Base-by-base conservation (phyloP, 2,797 vertebrate genomes). In the Stomatorhinus walkeri region DNA sequence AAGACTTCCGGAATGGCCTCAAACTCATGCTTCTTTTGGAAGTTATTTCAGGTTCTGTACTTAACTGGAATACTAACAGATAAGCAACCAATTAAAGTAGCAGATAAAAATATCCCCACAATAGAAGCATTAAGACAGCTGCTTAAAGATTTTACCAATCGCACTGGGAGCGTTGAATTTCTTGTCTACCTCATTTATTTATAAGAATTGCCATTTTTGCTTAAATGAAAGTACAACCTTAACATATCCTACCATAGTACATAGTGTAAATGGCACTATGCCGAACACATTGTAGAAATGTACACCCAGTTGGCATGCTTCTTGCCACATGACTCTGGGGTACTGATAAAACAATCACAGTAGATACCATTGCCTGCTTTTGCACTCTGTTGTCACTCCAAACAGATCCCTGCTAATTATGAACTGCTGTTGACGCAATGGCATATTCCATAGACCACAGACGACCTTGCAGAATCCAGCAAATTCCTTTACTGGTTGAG, bases 11-110 rank as follows among this genome's bases (percentile, higher is more conserved):
- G 90, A 99, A 99, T 28, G 98, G 98, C 91, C 96, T 99, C 28
- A 99, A 99, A 91, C 96, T 99, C 92, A 99, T 99, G 98, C 95
- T 99, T 3, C 97, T 99, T 81, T 94, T 99, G 94, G 98, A 99
- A 94, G 98, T 99, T 88, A 99, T 99, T 93, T 99, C 98, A 97
- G 98, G 98, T 98, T 52, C 84, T 32, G 24, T 54, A 32, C 49
- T 85, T 36, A 54, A 32, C n/a, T 85, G 22, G 51, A 85, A 85
- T 54, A 85, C 40, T 22, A 51, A 16, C 48, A 16, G 46, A 48
- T 85, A 49, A 24, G 51, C 22, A 85, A 12, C 16, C 48, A 32
- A 32, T 10, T 1, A 85, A 61, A 56, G 52, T 87, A 7, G 32
- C 54, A 24, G 32, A 59, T 59, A 87, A 56, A 61, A 40, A 5